Evolutionary conservation across 2,113 vertebrate species (phyloP), one percentile per base, ranked within the genome.

Genomic region (Ginglymostoma cirratum): DNA sequence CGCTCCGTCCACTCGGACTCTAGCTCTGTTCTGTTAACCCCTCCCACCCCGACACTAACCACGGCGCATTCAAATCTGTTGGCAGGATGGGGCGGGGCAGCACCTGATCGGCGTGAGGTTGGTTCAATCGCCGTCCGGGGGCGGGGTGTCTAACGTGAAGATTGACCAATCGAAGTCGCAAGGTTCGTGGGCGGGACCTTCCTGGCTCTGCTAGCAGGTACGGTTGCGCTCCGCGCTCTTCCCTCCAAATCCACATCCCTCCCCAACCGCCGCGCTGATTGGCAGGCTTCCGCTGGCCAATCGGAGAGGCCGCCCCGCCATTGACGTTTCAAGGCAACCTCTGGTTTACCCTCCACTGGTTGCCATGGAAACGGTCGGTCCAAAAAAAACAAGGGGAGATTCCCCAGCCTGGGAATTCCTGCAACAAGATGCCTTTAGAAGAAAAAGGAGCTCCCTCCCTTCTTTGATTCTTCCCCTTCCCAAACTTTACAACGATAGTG

Each of bases 371-470:
- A 95, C 69, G 1, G 67, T 24, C 72, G 14, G 30, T 76, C 55
- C 66, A 94, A 5, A 52, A 95, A 72, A 61, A 52, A 65, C 90
- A 70, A 38, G 86, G 66, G 61, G 94, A 45, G 42, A 95, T 95
- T 61, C 69, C 69, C 94, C 52, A 17, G 42, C 94, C 30, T 38
- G 94, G 94, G 94, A 72, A 95, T 95, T 95, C 94, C 94, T 95
- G 23, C 24, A 30, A 34, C 34, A n/a, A 7, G 12, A 93, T 38
- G n/a, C n/a, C n/a, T 61, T 61, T 12, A 61, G 55, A 61, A 10
- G n/a, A 92, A 45, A 0, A 24, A 15, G 30, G 42, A 34, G 67
- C 24, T 27, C 42, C 27, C 14, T 27, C 42, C 15, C 5, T 48
- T 95, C 27, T 76, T 70, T 38, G 48, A 30, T 30, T 72, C 27